Evolutionary conservation across 2,888 invertebrate genomes (phyloP).

Genomic region (Phasia obesa): DNA sequence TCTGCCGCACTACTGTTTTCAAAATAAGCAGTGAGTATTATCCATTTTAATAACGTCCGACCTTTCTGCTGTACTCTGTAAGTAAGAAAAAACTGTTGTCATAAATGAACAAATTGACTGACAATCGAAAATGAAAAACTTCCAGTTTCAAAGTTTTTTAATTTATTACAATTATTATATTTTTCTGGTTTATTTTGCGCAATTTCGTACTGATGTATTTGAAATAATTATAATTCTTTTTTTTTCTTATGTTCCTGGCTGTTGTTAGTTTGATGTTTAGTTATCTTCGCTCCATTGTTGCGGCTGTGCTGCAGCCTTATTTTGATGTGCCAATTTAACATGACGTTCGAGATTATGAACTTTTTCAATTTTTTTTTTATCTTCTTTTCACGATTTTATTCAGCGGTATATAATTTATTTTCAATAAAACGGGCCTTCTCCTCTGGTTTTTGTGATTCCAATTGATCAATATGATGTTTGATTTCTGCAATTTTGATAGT

Average conservation of each 20-base stretch:
- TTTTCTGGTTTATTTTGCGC: conserved; percentile 57
- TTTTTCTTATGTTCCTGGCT: conserved; percentile 23
- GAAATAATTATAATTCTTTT: conserved; percentile 49
- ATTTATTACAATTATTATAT: conserved; percentile 37
- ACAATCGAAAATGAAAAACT: conserved; percentile 51
- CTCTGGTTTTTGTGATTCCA: conserved; percentile 85
- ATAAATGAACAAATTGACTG: no score
- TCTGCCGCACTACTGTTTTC: no score
- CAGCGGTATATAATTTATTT: conserved; percentile 90
- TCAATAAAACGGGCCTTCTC: conserved; percentile 88
- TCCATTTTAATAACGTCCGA: no score
- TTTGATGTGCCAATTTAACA: conserved; percentile 95
- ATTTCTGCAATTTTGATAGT: conserved; percentile 87
- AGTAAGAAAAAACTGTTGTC: no score
- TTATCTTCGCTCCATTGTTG: conserved; percentile 83
- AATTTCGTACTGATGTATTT: conserved; percentile 67
- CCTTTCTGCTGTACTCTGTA: no score
- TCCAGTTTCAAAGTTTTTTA: conserved; percentile 47
- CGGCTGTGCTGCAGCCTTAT: conserved; percentile 85
- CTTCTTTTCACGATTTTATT: conserved; percentile 92
- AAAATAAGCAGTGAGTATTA: no score
- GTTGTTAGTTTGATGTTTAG: conserved; percentile 42
- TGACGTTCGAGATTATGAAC: conserved; percentile 94
- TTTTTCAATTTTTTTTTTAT: conserved; percentile 92
- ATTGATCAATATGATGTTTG: conserved; percentile 85